These are phyloP conservation scores for Prietella phreatophila DNA, from an alignment of 2,113 vertebrate genomes.

Conservation along the genomic window DNA sequence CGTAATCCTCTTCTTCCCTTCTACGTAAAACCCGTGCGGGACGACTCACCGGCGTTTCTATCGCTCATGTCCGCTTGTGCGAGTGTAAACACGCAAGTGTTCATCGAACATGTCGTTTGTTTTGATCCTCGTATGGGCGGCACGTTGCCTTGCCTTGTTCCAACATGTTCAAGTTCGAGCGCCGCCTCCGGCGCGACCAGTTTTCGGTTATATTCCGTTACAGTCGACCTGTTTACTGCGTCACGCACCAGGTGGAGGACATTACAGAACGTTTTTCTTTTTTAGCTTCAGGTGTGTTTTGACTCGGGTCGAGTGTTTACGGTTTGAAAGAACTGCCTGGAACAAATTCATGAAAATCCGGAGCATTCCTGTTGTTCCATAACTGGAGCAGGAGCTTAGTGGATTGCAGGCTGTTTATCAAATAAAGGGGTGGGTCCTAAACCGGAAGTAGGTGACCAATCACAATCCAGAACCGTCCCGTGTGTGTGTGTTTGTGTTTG, in stretches of 20 bases:
- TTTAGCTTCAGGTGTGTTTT: slow-evolving; percentile 8
- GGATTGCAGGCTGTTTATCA: background rate
- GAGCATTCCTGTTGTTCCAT: background rate
- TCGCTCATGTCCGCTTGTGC: background rate
- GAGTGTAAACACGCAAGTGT: background rate
- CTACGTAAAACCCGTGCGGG: background rate
- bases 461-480: background rate
- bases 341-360: background rate
- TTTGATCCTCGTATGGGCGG: background rate
- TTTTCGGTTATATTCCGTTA: slow-evolving; percentile 26
- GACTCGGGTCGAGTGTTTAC: background rate
- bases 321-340: background rate
- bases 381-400: background rate
- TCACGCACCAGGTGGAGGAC: background rate
- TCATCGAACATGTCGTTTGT: background rate
- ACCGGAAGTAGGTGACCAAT: background rate
- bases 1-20: background rate
- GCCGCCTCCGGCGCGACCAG: slow-evolving; percentile 17
- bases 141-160: background rate
- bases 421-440: background rate
- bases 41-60: background rate
- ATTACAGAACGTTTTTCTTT: background rate
- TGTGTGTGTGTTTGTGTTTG: background rate
- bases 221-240: slow-evolving; percentile 39
- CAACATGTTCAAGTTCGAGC: background rate